These are phyloP conservation scores for Artibeus lituratus DNA, from an alignment of 2,797 vertebrate genomes.

Conservation along the genomic window DNA sequence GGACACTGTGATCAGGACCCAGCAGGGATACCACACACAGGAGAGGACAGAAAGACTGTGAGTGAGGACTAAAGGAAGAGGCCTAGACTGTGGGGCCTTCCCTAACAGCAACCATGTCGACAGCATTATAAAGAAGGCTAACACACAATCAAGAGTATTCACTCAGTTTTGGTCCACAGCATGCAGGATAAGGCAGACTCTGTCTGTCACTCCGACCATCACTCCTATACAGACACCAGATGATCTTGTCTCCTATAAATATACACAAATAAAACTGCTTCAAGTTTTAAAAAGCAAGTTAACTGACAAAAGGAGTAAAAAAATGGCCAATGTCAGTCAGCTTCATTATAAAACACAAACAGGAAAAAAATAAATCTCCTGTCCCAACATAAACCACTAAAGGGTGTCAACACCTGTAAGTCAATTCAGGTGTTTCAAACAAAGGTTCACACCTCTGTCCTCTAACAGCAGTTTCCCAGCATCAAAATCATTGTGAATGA, in stretches of 20 bases:
- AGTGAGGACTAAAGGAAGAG: slow-evolving; percentile 8
- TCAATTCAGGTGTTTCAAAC: neutral
- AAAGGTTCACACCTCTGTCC: slow-evolving; percentile 33
- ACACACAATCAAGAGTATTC: slow-evolving; percentile 65
- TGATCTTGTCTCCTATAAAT: slow-evolving; percentile 73
- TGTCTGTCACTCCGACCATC: slow-evolving; percentile 25
- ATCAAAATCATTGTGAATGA: slow-evolving; percentile 70
- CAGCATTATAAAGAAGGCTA: slow-evolving; percentile 69
- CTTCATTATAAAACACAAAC: slow-evolving; percentile 78
- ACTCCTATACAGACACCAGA: slow-evolving; percentile 47
- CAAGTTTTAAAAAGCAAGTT: slow-evolving; percentile 84
- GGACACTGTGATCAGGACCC: neutral
- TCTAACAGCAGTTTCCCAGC: slow-evolving; percentile 73
- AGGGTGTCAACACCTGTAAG: neutral
- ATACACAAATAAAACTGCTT: slow-evolving; percentile 81
- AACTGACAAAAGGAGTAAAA: slow-evolving; percentile 78
- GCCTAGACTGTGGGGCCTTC: slow-evolving; percentile 3
- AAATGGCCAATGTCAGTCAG: slow-evolving; percentile 74
- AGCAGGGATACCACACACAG: neutral
- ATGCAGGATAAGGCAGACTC: slow-evolving; percentile 71
- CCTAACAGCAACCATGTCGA: slow-evolving; percentile 42
- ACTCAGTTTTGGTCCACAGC: slow-evolving; percentile 69
- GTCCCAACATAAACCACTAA: slow-evolving; percentile 53
- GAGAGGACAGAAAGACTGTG: neutral
- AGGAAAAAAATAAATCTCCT: slow-evolving; percentile 47